Conservation (phyloP, 2,113 vertebrate genomes). For the Hiodon tergisus region DNA sequence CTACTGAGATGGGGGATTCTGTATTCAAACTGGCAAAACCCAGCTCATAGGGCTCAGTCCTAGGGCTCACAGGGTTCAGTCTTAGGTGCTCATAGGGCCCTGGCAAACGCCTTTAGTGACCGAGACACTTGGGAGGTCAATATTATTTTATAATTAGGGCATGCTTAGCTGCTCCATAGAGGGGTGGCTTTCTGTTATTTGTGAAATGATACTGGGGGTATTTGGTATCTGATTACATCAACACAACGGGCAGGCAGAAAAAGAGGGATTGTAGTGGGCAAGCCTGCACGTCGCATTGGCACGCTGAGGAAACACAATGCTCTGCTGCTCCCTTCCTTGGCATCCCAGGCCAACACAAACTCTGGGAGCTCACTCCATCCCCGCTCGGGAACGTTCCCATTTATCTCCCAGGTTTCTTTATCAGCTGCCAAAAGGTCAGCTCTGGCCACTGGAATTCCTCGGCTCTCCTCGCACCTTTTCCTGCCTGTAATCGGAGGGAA, state of each 20-base stretch:
- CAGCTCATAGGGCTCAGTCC: too few species aligned
- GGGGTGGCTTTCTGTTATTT: too few species aligned
- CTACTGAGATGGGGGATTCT: too few species aligned
- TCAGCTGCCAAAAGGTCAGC: slow-evolving; percentile 52
- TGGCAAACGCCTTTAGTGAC: too few species aligned
- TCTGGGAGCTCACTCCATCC: background rate
- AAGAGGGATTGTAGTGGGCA: background rate
- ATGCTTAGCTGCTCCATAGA: too few species aligned
- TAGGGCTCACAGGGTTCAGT: too few species aligned
- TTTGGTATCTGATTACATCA: background rate
- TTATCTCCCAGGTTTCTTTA: slow-evolving; percentile 41
- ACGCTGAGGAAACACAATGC: background rate
- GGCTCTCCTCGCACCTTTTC: slow-evolving; percentile 55
- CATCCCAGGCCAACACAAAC: slow-evolving; percentile 16
- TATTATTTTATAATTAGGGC: too few species aligned
- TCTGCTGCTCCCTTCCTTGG: background rate
- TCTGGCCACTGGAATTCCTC: slow-evolving; percentile 53
- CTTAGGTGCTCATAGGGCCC: too few species aligned
- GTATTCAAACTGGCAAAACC: too few species aligned
- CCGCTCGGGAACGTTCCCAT: background rate
- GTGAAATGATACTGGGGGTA: background rate
- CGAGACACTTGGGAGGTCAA: too few species aligned
- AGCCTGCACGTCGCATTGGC: background rate
- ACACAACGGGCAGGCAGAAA: background rate
- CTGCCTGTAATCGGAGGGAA: slow-evolving; percentile 66